A percentile compares a stretch with the other conserved stretches of the same genome.
phyloP scores from a whole-genome alignment of 1,140 invertebrate species.

The Drosophila biarmipes region DNA sequence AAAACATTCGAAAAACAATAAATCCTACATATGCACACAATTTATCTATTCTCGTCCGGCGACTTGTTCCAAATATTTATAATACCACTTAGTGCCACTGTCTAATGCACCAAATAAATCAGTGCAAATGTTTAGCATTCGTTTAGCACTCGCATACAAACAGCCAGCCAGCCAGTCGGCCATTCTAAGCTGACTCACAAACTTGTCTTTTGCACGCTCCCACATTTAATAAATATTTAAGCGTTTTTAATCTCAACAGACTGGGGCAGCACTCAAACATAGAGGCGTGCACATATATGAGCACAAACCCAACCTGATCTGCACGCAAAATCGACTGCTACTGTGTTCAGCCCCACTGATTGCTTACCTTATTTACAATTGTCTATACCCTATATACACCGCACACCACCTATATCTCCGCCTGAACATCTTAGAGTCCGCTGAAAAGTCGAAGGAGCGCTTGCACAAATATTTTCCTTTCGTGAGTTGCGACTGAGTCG shows the following conservation, averaged over 20 bases:
- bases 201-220: slow-evolving; percentile 77
- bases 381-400: slow-evolving; percentile 48
- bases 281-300: neutral
- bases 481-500: slow-evolving; percentile 23
- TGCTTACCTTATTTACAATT: slow-evolving; percentile 49
- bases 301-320: slow-evolving; percentile 29
- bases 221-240: slow-evolving; percentile 83
- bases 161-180: neutral
- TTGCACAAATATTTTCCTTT: slow-evolving; percentile 61
- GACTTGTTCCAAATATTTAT: slow-evolving; percentile 70
- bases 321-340: slow-evolving; percentile 49
- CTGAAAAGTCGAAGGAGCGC: slow-evolving; percentile 57
- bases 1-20: slow-evolving; percentile 40
- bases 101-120: slow-evolving; percentile 80
- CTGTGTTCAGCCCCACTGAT: slow-evolving; percentile 66
- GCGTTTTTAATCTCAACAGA: slow-evolving; percentile 67
- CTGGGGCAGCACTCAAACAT: slow-evolving; percentile 38
- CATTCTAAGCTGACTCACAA: slow-evolving; percentile 71
- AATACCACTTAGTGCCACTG: slow-evolving; percentile 61
- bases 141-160: slow-evolving; percentile 57
- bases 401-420: slow-evolving; percentile 30
- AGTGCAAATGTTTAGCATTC: slow-evolving; percentile 78
- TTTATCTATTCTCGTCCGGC: slow-evolving; percentile 29
- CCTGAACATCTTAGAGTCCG: slow-evolving; percentile 19
- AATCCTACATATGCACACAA: slow-evolving; percentile 24